phyloP scores from a whole-genome alignment of 2,888 invertebrate species.

The Tenthredo mesomela region DNA sequence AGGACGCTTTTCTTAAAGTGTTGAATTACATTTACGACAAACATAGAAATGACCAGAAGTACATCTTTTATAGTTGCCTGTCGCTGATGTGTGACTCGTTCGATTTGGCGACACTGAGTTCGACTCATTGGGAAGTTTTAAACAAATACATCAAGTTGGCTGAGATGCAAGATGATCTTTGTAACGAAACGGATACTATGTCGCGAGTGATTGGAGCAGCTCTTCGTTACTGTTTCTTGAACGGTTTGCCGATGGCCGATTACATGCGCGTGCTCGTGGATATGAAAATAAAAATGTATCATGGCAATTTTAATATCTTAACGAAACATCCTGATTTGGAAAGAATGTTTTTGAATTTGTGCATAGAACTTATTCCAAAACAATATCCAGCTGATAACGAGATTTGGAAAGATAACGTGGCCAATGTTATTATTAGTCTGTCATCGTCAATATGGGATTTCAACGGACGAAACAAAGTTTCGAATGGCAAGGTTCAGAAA shows the following conservation, averaged over 20 bases:
- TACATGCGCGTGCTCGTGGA: slow-evolving; percentile 57
- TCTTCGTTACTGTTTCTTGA: slow-evolving; percentile 59
- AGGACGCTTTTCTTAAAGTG: slow-evolving; percentile 63
- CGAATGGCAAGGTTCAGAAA: slow-evolving; percentile 51
- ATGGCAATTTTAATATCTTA: slow-evolving; percentile 60
- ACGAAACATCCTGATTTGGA: slow-evolving; percentile 63
- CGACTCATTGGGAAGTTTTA: slow-evolving; percentile 67
- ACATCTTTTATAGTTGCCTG: slow-evolving; percentile 58
- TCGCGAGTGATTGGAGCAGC: slow-evolving; percentile 39
- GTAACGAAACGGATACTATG: not conserved
- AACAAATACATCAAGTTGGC: slow-evolving; percentile 63
- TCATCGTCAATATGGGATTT: slow-evolving; percentile 61
- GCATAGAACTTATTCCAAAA: slow-evolving; percentile 56
- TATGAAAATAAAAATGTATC: slow-evolving; percentile 22
- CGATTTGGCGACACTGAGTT: slow-evolving; percentile 61
- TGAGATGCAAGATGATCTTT: slow-evolving; percentile 56
- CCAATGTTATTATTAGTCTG: slow-evolving; percentile 50
- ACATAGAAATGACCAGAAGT: slow-evolving; percentile 70
- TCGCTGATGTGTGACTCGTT: slow-evolving; percentile 58
- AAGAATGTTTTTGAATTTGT: slow-evolving; percentile 62
- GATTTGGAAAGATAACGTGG: slow-evolving; percentile 48
- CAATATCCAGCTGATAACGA: slow-evolving; percentile 53
- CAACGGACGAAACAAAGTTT: slow-evolving; percentile 57
- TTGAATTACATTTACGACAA: slow-evolving; percentile 66
- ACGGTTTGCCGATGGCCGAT: slow-evolving; percentile 59